Evolutionary conservation across 2,797 vertebrate genomes (phyloP), one percentile per base, ranked within the genome.

Genomic region (Platyrinchus mystaceus): DNA sequence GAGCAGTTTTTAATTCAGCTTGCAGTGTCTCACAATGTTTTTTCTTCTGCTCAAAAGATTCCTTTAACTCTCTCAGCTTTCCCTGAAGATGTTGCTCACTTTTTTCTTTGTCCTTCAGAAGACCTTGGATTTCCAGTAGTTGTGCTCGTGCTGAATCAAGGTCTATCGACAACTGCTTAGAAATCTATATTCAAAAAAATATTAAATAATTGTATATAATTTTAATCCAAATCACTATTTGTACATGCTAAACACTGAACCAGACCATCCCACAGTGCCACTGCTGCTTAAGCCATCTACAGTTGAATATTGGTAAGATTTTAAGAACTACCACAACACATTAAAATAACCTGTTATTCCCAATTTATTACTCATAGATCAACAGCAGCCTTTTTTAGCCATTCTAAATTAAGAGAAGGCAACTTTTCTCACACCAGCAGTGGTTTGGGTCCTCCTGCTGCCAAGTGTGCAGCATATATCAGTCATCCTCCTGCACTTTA

Each of bases 81-180:
- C 96, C 96, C 87, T 97, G 98, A 63, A 99, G 97, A 87, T 98
- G 98, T 67, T 98, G 98, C 62, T 98, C 71, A 24, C 95, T 97
- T 34, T 98, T 98, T 95, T 99, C 98, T 85, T 98, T 99, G 87
- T 98, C 98, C 95, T 98, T 98, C 92, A 99, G 96, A 14, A 91
- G 85, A 90, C 97, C 97, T 89, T 98, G 98, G 80, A 98, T 95
- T 95, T 98, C 98, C 28, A 95, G 90, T 52, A 98, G 94, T 97
- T 99, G 98, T 18, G 94, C 95, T 86, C 98, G 98, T 80, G 98
- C 50, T 44, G 98, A 96, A 58, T 86, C 97, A 93, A 99, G 91
- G 94, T 99, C 98, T 67, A 89, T 76, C 27, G 98, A 98, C 95
- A 99, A 87, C 67, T 98, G 98, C 71, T 98, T 98, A 97, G 98